phyloP scores from a whole-genome alignment of 2,888 invertebrate species.

The Lepetodrilus schrolli region DNA sequence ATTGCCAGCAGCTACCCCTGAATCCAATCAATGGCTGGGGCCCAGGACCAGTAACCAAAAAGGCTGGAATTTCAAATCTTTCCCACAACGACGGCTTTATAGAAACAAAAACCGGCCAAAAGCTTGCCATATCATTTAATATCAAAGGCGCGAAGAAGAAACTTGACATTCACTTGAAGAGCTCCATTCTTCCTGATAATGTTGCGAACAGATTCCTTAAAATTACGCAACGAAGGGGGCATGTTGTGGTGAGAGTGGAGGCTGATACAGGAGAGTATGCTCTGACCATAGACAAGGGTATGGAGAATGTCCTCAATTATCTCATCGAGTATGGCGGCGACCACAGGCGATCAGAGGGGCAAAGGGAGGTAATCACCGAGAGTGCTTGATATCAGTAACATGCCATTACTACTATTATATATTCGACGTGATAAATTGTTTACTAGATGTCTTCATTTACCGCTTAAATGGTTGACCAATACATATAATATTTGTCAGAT shows the following conservation, averaged over 20 bases:
- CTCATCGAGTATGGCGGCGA: background rate
- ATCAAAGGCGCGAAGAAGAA: background rate
- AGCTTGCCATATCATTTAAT: background rate
- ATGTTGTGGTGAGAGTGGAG: background rate
- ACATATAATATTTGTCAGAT: no score
- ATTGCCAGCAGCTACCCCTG: background rate
- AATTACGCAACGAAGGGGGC: background rate
- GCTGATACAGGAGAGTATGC: background rate
- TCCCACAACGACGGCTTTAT: constrained; percentile 5
- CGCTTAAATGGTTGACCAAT: no score
- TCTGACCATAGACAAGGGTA: background rate
- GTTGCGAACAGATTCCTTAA: background rate
- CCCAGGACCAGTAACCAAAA: background rate
- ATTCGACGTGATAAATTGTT: no score
- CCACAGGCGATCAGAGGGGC: no score
- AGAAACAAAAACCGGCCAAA: background rate
- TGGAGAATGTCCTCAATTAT: background rate
- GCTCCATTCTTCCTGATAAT: background rate
- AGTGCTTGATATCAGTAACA: no score
- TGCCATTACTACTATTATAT: no score
- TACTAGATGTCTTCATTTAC: no score
- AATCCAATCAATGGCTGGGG: constrained; percentile 3
- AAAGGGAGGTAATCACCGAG: no score
- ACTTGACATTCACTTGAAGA: background rate
- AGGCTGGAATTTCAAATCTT: background rate